Conservation (phyloP, 2,113 vertebrate species). For the Anolis sagrei region DNA sequence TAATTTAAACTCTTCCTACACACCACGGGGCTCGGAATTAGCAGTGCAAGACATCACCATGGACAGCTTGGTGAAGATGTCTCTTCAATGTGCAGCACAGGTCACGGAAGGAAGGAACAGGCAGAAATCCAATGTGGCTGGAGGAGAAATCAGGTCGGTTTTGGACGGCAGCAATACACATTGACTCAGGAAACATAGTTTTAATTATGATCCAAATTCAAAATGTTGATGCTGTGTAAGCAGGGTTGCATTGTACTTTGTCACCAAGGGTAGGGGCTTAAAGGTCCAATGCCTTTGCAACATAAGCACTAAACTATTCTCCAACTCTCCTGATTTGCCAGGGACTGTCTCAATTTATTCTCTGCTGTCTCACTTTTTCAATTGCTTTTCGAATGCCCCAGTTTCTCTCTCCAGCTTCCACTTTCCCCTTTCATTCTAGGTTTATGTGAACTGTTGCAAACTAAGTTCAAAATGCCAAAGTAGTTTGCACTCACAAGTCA, state of each 20-base stretch:
- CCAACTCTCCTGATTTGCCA: no score
- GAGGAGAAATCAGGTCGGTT: conserved; percentile 29
- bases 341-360: no score
- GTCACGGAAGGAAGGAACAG: conserved; percentile 50
- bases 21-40: conserved; percentile 72
- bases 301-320: no score
- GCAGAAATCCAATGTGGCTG: conserved; percentile 39
- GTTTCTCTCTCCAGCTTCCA: no score
- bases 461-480: no score
- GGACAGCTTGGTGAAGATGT: conserved; percentile 67
- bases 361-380: no score
- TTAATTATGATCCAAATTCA: conserved; percentile 54
- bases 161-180: conserved; percentile 36
- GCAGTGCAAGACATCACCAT: conserved; percentile 68
- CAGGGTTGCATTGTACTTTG: not conserved
- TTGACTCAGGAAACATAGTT: conserved; percentile 45
- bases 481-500: no score
- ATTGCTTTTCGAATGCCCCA: no score
- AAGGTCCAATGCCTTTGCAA: no score
- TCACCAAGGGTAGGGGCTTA: not conserved
- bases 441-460: no score
- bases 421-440: no score
- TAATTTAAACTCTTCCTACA: conserved; percentile 73
- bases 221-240: conserved; percentile 55
- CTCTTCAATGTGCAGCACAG: conserved; percentile 47